Conservation (phyloP, 1,140 invertebrate species). For the Berghia stephanieae region DNA sequence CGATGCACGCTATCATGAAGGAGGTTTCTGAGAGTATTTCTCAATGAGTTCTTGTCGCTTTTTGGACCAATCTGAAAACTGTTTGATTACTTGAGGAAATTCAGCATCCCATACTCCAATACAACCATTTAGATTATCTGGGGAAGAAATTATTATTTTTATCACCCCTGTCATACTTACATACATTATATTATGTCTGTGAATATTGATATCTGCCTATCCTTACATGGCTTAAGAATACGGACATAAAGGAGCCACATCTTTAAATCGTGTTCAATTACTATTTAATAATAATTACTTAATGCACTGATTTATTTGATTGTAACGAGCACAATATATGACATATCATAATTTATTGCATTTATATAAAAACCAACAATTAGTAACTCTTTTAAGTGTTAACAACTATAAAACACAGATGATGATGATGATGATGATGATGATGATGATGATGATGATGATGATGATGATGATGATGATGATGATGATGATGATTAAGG, state of each 20-base stretch:
- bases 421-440: too few relatives aligned
- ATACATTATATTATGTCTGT: not conserved
- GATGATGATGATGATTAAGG: too few relatives aligned
- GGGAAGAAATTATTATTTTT: not conserved
- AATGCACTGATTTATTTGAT: too few relatives aligned
- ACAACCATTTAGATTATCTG: constrained; percentile 50
- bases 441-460: too few relatives aligned
- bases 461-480: too few relatives aligned
- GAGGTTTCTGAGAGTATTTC: not conserved
- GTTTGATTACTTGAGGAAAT: constrained; percentile 39
- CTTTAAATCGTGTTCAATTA: not conserved
- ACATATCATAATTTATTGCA: too few relatives aligned
- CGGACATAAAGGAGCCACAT: not conserved
- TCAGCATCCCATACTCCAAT: constrained; percentile 49
- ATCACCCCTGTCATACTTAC: not conserved
- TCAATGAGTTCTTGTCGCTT: constrained; percentile 37
- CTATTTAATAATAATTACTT: not conserved
- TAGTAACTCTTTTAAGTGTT: too few relatives aligned
- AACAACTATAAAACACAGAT: too few relatives aligned
- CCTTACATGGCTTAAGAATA: not conserved
- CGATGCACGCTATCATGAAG: not conserved
- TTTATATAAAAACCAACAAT: too few relatives aligned
- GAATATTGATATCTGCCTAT: not conserved
- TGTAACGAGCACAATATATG: too few relatives aligned
- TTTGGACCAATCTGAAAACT: constrained; percentile 33